phyloP scores from a whole-genome alignment of 2,113 vertebrate genomes.

The Hemicordylus capensis region DNA sequence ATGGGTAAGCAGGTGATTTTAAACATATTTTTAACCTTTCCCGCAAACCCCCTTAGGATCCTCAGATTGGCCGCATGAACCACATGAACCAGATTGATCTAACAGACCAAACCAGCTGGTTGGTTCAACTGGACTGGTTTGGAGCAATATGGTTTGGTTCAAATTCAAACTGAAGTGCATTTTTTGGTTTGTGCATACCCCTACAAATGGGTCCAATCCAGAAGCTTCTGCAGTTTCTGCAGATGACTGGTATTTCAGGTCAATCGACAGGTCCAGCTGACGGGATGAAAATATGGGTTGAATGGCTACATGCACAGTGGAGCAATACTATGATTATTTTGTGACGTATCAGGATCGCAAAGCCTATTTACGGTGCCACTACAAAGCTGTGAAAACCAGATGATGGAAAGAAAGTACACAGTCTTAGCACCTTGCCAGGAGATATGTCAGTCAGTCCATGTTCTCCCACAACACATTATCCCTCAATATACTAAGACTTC shows the following conservation, averaged over 20 bases:
- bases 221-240: background rate
- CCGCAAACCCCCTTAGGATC: too few species aligned
- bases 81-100: too few species aligned
- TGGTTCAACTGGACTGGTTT: too few species aligned
- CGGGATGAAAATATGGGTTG: background rate
- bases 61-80: too few species aligned
- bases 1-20: too few species aligned
- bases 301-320: background rate
- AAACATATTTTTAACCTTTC: too few species aligned
- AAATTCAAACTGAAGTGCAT: too few species aligned
- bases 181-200: too few species aligned
- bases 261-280: background rate
- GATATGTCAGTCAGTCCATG: background rate
- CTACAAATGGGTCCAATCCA: background rate
- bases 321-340: background rate
- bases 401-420: too few species aligned
- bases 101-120: too few species aligned
- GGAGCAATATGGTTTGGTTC: too few species aligned
- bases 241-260: background rate
- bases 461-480: background rate
- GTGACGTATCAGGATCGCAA: background rate
- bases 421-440: background rate
- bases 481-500: background rate
- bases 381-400: background rate
- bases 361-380: background rate